Evolutionary conservation across 2,888 invertebrate species (phyloP).

Genomic region (Eilema depressum): DNA sequence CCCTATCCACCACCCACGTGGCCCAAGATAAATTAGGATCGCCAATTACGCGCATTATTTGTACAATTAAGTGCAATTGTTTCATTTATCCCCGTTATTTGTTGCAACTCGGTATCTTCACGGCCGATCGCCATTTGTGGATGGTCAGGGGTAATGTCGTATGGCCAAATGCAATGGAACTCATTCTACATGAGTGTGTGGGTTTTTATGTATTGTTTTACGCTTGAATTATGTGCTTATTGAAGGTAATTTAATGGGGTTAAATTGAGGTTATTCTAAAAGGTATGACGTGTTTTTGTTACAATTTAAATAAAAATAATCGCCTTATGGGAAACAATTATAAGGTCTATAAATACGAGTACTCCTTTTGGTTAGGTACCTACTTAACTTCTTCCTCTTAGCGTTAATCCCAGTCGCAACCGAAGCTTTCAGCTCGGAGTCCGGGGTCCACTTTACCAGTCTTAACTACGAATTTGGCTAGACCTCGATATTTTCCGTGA

Average conservation of each 20-base stretch:
- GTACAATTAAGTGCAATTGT: slow-evolving; percentile 66
- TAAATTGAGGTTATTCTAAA: background rate
- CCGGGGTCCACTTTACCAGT: too few species aligned
- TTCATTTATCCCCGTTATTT: slow-evolving; percentile 49
- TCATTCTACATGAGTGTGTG: slow-evolving; percentile 16
- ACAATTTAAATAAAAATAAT: background rate
- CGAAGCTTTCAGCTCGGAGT: too few species aligned
- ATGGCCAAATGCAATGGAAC: slow-evolving; percentile 11
- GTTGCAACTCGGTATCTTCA: slow-evolving; percentile 39
- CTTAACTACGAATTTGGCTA: too few species aligned
- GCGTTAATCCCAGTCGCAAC: too few species aligned
- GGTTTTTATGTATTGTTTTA: slow-evolving; percentile 13
- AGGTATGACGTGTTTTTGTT: too few species aligned
- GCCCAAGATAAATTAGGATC: slow-evolving; percentile 52
- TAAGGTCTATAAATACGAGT: too few species aligned
- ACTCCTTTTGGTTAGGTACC: too few species aligned
- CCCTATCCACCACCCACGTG: slow-evolving; percentile 48
- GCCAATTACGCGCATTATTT: slow-evolving; percentile 67
- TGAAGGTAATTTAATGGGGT: slow-evolving; percentile 4
- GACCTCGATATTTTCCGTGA: too few species aligned
- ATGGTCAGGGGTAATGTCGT: slow-evolving; percentile 24
- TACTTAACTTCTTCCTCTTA: too few species aligned
- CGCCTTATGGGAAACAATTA: background rate
- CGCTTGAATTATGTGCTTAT: slow-evolving; percentile 2
- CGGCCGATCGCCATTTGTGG: slow-evolving; percentile 34